Evolutionary conservation across 1,140 invertebrate species (phyloP), one percentile per base, ranked within the genome.

Genomic region (Drosophila azteca): DNA sequence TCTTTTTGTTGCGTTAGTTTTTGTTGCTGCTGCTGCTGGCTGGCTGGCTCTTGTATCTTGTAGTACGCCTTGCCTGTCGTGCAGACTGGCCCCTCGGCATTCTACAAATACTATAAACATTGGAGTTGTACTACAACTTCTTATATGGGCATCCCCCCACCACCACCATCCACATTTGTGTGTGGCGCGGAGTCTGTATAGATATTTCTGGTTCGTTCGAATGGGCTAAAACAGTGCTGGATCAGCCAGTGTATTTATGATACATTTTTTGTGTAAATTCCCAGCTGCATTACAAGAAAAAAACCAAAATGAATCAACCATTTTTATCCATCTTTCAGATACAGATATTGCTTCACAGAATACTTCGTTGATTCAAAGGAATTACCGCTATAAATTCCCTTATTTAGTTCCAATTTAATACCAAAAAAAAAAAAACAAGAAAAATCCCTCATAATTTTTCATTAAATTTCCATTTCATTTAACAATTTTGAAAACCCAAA

Each of bases 51-150:
- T 39, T 39, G 35, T 39, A 39, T 35, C 31, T 35, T 62, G 69
- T 68, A 58, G 71, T 55, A 45, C 31, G 70, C 50, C 61, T 44
- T 57, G 50, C 22, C 22, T 45, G 45, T 54, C 48, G n/a, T 53
- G 48, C 57, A 52, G 70, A 75, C 65, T 69, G 58, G 53, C 78
- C 67, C 44, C 72, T 51, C 70, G 53, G 58, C 81, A 85, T 80
- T 84, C 77, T 85, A 85, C 81, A 82, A 85, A 87, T 85, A 85
- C 82, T 85, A 85, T 76, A 74, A 76, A 76, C 73, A 81, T 75
- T 46, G 48, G 62, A 82, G 81, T 78, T 87, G 81, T 85, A 87
- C 50, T 85, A 85, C 81, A 85, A 85, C 82, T 87, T 85, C 82
- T 81, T 79, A 68, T 78, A 48, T 48, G 51, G 62, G 70, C 71